phyloP scores from a whole-genome alignment of 2,797 vertebrate genomes.

The Malurus leucopterus region DNA sequence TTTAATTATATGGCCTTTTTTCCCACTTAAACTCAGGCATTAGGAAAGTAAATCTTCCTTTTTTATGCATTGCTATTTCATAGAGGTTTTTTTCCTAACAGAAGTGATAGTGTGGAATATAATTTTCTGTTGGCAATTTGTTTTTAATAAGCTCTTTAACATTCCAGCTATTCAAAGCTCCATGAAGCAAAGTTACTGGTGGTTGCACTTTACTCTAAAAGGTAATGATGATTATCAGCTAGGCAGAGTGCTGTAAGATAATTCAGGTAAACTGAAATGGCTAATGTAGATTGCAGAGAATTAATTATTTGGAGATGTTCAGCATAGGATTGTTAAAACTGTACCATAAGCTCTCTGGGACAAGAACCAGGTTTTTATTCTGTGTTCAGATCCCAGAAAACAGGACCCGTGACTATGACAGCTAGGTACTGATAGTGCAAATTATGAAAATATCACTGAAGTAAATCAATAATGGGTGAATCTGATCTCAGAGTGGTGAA shows the following conservation, averaged over 20 bases:
- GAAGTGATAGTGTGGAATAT: constrained; percentile 30
- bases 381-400: not conserved
- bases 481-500: not conserved
- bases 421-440: not conserved
- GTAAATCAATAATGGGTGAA: not conserved
- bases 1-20: constrained; percentile 3
- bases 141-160: constrained; percentile 56
- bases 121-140: constrained; percentile 58
- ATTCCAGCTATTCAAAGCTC: constrained; percentile 31
- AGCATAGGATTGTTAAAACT: constrained; percentile 33
- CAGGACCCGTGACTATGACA: rapidly evolving
- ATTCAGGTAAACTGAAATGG: constrained; percentile 30
- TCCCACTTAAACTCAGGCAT: not conserved
- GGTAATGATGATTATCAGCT: constrained; percentile 33
- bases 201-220: constrained; percentile 33
- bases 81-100: not conserved
- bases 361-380: not conserved
- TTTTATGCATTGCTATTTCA: constrained; percentile 29
- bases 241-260: constrained; percentile 45
- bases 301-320: constrained; percentile 38
- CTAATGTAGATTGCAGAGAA: constrained; percentile 17
- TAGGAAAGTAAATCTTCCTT: constrained; percentile 37
- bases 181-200: constrained; percentile 35
- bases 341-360: not conserved
- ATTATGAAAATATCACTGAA: not conserved